A percentile compares a stretch with the other conserved stretches of the same genome.
Evolutionary conservation across 2,797 vertebrate genomes (phyloP).

Genomic region (Sternotherus odoratus): DNA sequence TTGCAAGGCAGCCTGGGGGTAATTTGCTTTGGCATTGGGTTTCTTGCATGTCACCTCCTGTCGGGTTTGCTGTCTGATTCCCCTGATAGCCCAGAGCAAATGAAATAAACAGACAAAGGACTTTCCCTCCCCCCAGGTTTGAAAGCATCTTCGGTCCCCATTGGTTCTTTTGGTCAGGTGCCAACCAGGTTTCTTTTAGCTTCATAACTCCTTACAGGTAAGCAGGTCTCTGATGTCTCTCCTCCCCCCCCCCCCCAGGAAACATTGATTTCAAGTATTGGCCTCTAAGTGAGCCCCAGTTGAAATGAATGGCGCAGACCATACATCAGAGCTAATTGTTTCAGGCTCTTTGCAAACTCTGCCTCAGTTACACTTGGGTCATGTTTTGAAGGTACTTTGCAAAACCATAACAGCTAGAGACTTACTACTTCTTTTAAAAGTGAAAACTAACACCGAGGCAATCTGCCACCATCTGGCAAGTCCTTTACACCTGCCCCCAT

Average conservation of each 20-base stretch:
- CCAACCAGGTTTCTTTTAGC: too few relatives aligned
- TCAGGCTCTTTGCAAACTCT: neutral
- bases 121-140: too few relatives aligned
- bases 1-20: neutral
- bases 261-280: neutral
- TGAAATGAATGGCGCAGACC: neutral
- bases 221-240: neutral
- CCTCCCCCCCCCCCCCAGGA: neutral
- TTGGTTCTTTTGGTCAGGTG: too few relatives aligned
- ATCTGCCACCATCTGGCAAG: neutral
- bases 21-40: neutral
- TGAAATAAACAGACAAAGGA: too few relatives aligned
- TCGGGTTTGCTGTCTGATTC: too few relatives aligned
- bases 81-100: too few relatives aligned
- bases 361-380: neutral
- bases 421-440: neutral
- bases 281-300: accelerated
- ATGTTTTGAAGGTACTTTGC: neutral
- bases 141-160: too few relatives aligned
- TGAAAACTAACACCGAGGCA: neutral
- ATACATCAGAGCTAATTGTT: accelerated
- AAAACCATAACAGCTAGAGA: neutral
- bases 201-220: too few relatives aligned
- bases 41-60: neutral
- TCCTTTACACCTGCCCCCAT: neutral